Evolutionary conservation across 2,888 invertebrate species (phyloP), one percentile per base, ranked within the genome.

Genomic region (Dioctria linearis): DNA sequence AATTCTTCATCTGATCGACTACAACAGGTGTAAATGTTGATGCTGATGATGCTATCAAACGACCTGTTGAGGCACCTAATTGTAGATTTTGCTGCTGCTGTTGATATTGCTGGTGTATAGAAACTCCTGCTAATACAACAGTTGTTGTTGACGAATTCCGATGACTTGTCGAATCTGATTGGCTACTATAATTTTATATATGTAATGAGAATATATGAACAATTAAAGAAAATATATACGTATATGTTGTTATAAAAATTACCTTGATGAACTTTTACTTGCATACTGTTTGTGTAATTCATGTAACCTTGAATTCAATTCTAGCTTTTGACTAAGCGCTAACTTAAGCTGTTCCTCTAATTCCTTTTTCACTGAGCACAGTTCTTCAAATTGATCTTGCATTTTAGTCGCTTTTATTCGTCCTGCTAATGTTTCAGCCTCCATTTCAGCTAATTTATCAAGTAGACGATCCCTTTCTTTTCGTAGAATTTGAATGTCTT

Each of bases 391-490:
- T 85, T 94, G 92, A 82, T 92, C 91, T 84, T 92, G 92, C 84
- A 94, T 90, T 84, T 93, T 91, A 81, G 92, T 91, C 43, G 93
- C 92, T 84, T 93, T 92, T 5, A 92, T 92, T 75, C 92, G 90
- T 66, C 92, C 92, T 71, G 94, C 92, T 83, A 93, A 88, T 40
- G 92, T 93, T 86, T 94, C 94, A 3, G 94, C 93, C 86, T 95
- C 95, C 89, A 95, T 92, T 87, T 93, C 93, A n/a, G 94, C 93
- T 80, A 94, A 90, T 84, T 94, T 93, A 83, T 94, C 93, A 82
- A 95, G 89, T 83, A 96, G 88, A 13, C 93, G 91, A 87, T 96
- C 95, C 66, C 95, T 92, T 86, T 96, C 96, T 83, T 91, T 91
- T 37, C 94, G 92, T 83, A 95, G 88, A 73, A 91, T 89, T 59